phyloP scores from a whole-genome alignment of 2,113 vertebrate genomes.

The Acanthochromis polyacanthus region DNA sequence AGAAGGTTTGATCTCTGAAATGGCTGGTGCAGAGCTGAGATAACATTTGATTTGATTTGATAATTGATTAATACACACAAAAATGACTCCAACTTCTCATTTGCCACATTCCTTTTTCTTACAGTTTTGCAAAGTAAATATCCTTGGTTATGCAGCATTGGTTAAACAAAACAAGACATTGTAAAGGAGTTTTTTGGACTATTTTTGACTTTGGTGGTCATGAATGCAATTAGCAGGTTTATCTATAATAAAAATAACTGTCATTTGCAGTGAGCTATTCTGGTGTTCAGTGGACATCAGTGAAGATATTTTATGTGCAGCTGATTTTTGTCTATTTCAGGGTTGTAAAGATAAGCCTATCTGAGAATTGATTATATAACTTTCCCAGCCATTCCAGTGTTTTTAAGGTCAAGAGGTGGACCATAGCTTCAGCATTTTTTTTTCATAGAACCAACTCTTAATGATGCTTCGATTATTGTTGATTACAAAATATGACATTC shows the following conservation, averaged over 20 bases:
- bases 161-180: background rate
- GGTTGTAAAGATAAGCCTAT: slow-evolving; percentile 28
- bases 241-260: background rate
- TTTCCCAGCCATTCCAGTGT: background rate
- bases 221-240: background rate
- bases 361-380: slow-evolving; percentile 12
- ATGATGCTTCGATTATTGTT: background rate
- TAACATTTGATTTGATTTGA: no score
- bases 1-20: background rate
- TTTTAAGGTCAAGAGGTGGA: slow-evolving; percentile 11
- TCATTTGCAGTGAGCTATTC: background rate
- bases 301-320: background rate
- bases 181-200: background rate
- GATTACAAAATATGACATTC: background rate
- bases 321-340: slow-evolving; percentile 37
- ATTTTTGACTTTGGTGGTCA: background rate
- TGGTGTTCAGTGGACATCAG: background rate
- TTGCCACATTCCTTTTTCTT: background rate
- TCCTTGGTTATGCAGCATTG: no score
- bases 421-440: background rate
- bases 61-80: no score
- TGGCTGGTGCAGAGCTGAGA: background rate
- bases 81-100: background rate
- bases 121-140: no score
- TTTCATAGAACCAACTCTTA: no score